Evolutionary conservation across 2,797 vertebrate species (phyloP).

Genomic region (Pogonophryne albipinna): DNA sequence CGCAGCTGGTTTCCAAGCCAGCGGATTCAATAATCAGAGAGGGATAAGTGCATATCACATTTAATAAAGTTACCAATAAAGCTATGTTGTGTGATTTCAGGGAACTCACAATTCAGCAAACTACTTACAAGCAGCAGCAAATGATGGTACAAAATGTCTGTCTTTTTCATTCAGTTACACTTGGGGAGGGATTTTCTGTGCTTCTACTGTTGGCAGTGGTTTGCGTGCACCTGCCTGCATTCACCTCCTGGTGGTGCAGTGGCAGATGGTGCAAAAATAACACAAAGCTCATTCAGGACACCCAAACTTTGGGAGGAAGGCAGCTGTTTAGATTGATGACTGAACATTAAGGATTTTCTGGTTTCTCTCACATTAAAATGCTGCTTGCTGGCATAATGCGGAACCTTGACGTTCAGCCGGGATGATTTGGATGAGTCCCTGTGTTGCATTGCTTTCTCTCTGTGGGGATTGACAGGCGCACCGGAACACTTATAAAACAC

Average conservation of each 20-base stretch:
- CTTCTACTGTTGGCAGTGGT: not conserved
- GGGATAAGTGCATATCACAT: conserved; percentile 47
- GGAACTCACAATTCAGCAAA: not conserved
- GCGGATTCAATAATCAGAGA: conserved; percentile 57
- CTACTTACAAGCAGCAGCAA: not conserved
- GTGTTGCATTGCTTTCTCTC: conserved; percentile 24
- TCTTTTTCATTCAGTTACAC: not conserved
- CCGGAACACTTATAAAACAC: not conserved
- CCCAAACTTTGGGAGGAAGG: conserved; percentile 32
- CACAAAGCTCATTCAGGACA: conserved; percentile 10
- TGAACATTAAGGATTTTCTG: conserved; percentile 46
- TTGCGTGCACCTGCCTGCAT: not conserved
- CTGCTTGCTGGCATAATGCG: conserved; percentile 19
- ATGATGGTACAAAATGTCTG: not conserved
- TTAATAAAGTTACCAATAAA: conserved; percentile 12
- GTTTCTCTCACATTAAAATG: conserved; percentile 36
- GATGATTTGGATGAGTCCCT: conserved; percentile 45
- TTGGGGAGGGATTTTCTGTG: not conserved
- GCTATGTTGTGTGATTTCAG: not conserved
- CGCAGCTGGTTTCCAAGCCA: conserved; percentile 62
- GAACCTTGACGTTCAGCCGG: conserved; percentile 42
- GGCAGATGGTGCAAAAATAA: conserved; percentile 48
- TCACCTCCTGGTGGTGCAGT: not conserved
- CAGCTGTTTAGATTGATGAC: conserved; percentile 43
- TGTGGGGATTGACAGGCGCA: conserved; percentile 1